These are phyloP conservation scores for Balanococcus diminutus DNA, from an alignment of 2,888 invertebrate species.

Conservation along the genomic window DNA sequence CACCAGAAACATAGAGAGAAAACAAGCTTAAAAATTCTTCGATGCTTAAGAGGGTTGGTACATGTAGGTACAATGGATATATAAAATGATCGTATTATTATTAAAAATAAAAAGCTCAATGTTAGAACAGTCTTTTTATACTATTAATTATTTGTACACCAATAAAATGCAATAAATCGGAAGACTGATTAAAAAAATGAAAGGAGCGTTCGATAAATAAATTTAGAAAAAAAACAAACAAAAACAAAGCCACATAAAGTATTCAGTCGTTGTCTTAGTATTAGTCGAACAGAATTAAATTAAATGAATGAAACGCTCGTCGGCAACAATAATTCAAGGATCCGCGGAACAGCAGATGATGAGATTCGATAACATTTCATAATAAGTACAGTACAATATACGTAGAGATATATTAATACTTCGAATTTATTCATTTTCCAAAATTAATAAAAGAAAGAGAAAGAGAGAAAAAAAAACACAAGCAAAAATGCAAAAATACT, in stretches of 20 bases:
- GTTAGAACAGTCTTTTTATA: conserved; percentile 23
- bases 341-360: background rate
- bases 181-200: background rate
- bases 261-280: background rate
- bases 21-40: background rate
- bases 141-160: background rate
- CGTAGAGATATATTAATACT: background rate
- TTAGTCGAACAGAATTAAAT: background rate
- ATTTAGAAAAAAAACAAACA: background rate
- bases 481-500: background rate
- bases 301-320: background rate
- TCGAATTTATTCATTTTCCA: background rate
- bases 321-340: background rate
- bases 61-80: background rate
- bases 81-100: conserved; percentile 12
- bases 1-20: background rate
- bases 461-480: too few relatives aligned
- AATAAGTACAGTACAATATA: background rate
- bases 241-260: background rate
- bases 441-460: background rate
- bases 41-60: too few relatives aligned
- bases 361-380: conserved; percentile 3
- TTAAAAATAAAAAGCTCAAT: conserved; percentile 22
- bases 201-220: background rate
- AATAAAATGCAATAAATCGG: conserved; percentile 29